phyloP scores from a whole-genome alignment of 2,888 invertebrate species.

The Oxyteleia sp. region DNA sequence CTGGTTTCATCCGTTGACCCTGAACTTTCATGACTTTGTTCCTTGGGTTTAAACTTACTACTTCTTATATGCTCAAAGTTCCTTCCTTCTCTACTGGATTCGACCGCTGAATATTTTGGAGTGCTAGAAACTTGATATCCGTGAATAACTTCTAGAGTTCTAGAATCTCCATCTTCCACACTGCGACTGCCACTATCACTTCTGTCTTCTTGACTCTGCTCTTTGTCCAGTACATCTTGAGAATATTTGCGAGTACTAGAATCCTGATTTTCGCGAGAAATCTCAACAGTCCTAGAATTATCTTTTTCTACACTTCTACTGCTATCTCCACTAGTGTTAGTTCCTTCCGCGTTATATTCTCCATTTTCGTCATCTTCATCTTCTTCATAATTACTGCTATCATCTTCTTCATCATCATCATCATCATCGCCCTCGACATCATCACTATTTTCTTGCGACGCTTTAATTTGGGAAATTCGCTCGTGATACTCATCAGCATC shows the following conservation, averaged over 20 bases:
- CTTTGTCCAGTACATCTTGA: neutral
- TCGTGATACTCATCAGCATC: conserved; percentile 57
- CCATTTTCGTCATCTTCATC: conserved; percentile 35
- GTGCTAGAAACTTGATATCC: too few species aligned
- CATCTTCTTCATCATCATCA: conserved; percentile 44
- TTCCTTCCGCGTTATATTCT: neutral
- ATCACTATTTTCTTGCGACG: conserved; percentile 68
- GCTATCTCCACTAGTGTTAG: neutral
- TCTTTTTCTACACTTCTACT: conserved; percentile 24
- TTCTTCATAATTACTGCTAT: conserved; percentile 18
- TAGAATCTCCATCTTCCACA: too few species aligned
- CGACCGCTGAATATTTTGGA: too few species aligned
- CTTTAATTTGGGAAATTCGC: conserved; percentile 48
- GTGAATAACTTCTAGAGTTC: too few species aligned
- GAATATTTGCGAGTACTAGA: conserved; percentile 14
- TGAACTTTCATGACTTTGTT: too few species aligned
- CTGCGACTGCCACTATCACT: too few species aligned
- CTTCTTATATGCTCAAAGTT: too few species aligned
- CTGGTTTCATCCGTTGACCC: too few species aligned
- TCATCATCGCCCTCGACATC: conserved; percentile 20
- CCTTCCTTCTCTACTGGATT: too few species aligned
- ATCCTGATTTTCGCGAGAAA: conserved; percentile 18
- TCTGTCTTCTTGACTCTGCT: conserved; percentile 1
- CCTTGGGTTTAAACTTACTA: too few species aligned
- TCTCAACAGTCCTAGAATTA: conserved; percentile 17